These are phyloP conservation scores for Tetragonisca angustula DNA, from an alignment of 2,888 invertebrate species.

Conservation along the genomic window DNA sequence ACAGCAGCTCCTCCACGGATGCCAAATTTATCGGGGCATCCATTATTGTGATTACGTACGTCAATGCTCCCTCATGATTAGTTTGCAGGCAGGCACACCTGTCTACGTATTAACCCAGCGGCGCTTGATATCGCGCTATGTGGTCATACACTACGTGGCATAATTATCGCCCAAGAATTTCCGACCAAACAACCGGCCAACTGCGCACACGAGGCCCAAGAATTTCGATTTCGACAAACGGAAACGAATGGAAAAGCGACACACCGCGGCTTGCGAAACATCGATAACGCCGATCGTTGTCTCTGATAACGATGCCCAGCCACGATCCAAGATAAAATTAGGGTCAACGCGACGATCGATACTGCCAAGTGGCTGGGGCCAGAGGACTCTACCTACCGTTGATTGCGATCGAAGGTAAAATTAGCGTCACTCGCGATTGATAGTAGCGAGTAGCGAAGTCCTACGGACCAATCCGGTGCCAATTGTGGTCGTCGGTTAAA, in stretches of 20 bases:
- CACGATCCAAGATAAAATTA: conserved; percentile 27
- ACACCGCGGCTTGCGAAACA: not conserved
- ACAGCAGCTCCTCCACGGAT: not conserved
- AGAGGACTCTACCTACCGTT: conserved; percentile 26
- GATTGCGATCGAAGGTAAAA: conserved; percentile 46
- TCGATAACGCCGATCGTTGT: not conserved
- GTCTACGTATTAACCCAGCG: conserved; percentile 36
- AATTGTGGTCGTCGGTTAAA: conserved; percentile 37
- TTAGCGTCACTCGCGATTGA: conserved; percentile 51
- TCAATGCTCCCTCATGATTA: conserved; percentile 41
- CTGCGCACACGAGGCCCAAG: not conserved
- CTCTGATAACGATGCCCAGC: conserved; percentile 1
- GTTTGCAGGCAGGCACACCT: conserved; percentile 39
- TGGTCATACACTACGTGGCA: not conserved
- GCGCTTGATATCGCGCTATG: conserved; percentile 22
- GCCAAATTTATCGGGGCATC: conserved; percentile 19
- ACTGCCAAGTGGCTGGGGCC: conserved; percentile 26
- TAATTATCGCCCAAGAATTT: not conserved
- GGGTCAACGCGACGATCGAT: conserved; percentile 37
- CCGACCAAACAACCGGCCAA: not conserved
- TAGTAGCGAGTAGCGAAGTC: conserved; percentile 26
- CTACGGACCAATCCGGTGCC: conserved; percentile 1
- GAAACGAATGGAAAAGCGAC: not conserved
- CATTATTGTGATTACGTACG: conserved; percentile 38
- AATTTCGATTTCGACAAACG: not conserved